Conservation (phyloP, 2,888 invertebrate genomes). For the Napeogenes inachia region DNA sequence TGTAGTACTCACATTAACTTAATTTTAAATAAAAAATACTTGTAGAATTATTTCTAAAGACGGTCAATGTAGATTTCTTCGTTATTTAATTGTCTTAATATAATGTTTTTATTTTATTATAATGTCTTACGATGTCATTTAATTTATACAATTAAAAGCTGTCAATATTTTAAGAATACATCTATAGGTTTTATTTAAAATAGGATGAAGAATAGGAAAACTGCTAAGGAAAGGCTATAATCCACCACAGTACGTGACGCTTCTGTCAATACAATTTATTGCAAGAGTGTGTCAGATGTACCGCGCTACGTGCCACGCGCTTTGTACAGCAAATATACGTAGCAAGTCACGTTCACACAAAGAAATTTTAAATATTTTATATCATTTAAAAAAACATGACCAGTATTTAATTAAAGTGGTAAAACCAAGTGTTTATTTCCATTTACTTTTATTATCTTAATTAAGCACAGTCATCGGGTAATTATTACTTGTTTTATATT, state of each 20-base stretch:
- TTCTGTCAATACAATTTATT: slow-evolving; percentile 45
- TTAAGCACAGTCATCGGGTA: too few species aligned
- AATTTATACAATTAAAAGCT: too few species aligned
- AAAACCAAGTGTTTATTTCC: neutral
- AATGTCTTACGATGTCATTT: too few species aligned
- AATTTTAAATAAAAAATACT: too few species aligned
- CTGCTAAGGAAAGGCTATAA: slow-evolving; percentile 41
- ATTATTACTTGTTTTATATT: too few species aligned
- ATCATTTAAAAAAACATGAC: slow-evolving; percentile 10
- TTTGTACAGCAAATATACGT: slow-evolving; percentile 22
- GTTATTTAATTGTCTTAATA: too few species aligned
- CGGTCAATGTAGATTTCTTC: too few species aligned
- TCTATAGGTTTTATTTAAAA: neutral
- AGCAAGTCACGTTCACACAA: slow-evolving; percentile 27
- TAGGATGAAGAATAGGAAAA: slow-evolving; percentile 22
- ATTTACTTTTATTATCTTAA: neutral
- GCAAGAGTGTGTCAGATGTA: slow-evolving; percentile 28
- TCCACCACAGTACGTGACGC: slow-evolving; percentile 48
- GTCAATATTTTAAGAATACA: too few species aligned
- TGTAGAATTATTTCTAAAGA: too few species aligned
- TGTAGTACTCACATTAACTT: too few species aligned
- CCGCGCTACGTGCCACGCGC: slow-evolving; percentile 1
- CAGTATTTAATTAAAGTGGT: slow-evolving; percentile 4
- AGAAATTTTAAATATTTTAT: slow-evolving; percentile 28
- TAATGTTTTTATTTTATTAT: too few species aligned